Evolutionary conservation across 1,140 invertebrate genomes (phyloP), one percentile per base, ranked within the genome.

Genomic region (Elymnias hypermnestra): DNA sequence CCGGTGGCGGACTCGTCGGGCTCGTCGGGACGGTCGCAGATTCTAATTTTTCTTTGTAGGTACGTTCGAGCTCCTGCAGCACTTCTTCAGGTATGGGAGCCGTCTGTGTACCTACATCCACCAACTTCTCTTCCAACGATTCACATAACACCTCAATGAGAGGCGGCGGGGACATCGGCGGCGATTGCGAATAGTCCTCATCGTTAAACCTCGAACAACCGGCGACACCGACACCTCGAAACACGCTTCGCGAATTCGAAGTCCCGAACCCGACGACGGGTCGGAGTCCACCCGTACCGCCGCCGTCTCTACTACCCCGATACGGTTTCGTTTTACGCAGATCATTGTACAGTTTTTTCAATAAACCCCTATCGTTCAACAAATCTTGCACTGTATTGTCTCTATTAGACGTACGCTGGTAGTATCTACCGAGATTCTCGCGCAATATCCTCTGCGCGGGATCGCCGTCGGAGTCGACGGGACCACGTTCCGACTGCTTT

Each of bases 261-360:
- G 57, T 47, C 33, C 61, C 51, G 42, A 55, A 46, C 8, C 39
- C 36, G 8, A 40, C 26, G 51, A 51, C 49, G 36, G 56, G 25
- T 2, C 57, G 53, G 40, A 54, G 63, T 9, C 57, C 78, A 62
- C 39, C 74, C 40, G 13, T 62, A 53, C 57, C 70, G 61, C 37
- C 67, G 43, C 79, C 68, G 58, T 66, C 63, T 47, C 82, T 54
- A 41, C 72, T 81, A 41, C 89, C 88, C 17, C 90, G 78, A 59
- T 93, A 93, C 0, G 90, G 88, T 58, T 91, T 89, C 2, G 92
- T 89, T 63, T 92, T 91, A 50, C 92, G 86, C 28, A 93, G 73
- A 63, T 93, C 91, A 60, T 92, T 92, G 59, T 93, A 93, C 1
- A 93, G 73, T 59, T 90, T 92, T 72, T 92, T 91, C 39, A 93